phyloP scores from a whole-genome alignment of 2,113 vertebrate species.

The Microcebus tavaratra region DNA sequence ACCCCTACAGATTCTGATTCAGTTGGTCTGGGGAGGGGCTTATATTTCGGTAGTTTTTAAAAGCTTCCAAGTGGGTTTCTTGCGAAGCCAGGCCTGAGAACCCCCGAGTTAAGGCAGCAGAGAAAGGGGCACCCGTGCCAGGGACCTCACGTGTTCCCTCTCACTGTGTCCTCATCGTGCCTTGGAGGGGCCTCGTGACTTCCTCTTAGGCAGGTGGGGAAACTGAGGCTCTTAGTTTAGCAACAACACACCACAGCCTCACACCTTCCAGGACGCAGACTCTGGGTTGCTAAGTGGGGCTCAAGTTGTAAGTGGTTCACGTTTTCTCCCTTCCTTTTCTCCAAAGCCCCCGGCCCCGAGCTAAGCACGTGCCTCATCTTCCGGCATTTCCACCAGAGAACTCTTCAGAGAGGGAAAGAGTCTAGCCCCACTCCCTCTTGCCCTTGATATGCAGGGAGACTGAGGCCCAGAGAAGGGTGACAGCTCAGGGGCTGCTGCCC shows the following conservation, averaged over 20 bases:
- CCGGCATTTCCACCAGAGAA: not conserved
- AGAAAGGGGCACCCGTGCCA: not conserved
- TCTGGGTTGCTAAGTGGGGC: not conserved
- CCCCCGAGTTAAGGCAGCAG: not conserved
- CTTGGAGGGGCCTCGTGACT: not conserved
- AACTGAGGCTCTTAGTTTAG: not conserved
- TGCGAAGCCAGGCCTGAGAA: not conserved
- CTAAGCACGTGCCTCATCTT: not conserved
- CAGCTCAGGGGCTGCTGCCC: not conserved
- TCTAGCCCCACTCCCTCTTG: not conserved
- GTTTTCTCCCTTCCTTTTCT: not conserved
- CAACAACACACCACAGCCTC: too few relatives aligned
- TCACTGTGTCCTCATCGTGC: accelerated
- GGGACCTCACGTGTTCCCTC: not conserved
- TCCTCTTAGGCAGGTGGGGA: not conserved
- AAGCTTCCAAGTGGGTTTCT: not conserved
- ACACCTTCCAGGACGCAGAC: not conserved
- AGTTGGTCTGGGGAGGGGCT: not conserved
- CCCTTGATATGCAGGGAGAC: not conserved
- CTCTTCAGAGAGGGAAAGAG: too few relatives aligned
- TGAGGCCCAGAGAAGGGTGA: not conserved
- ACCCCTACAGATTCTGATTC: not conserved
- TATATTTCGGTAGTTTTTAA: not conserved
- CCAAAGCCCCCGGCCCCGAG: not conserved
- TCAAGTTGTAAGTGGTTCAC: not conserved